Base-by-base conservation (phyloP, 2,797 vertebrate genomes). In the Clarias platycephalus region DNA sequence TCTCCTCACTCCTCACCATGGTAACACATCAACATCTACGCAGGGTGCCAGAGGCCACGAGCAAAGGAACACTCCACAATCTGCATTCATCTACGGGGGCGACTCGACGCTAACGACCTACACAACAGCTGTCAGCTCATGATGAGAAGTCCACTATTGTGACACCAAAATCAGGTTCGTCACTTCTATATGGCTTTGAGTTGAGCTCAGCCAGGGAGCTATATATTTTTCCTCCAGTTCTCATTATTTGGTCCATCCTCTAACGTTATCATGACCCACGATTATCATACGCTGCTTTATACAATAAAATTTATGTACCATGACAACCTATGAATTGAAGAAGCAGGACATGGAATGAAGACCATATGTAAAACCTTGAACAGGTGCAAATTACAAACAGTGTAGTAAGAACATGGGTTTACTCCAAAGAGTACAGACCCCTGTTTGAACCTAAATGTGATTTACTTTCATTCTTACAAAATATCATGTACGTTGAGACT, bases 1-100 rank as follows among this genome's bases (percentile, higher is more conserved):
- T 88, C 90, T 88, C 82, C 81, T 87, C 84, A 82, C 86, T 89
- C 85, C 89, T 93, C 91, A 86, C 93, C 92, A 94, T 94, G 92
- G 92, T 90, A 94, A 94, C 94, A 90, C 87, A 89, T 91, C 92
- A 91, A 91, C 92, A 91, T 91, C 87, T 91, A 88, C 64, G 81
- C 12, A 10, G 86, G 86, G 89, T 91, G 85, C 86, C 83, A 53
- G 70, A 85, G 87, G 87, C 86, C 86, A 82, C 49, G 82, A 85
- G 87, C 75, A 88, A 85, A 86, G 87, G 82, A 87, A 85, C 71
- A 84, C 84, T 86, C 79, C 68, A 79, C 83, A 87, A 90, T 89
- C 88, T 89, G 86, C 89, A 89, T 89, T 90, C 86, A 88, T 90
- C 87, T 88, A 80, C 66, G 62, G 88, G 85, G 89, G 86, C 86